Conservation (phyloP, 2,888 invertebrate species). For the Athripsodes cinereus region DNA sequence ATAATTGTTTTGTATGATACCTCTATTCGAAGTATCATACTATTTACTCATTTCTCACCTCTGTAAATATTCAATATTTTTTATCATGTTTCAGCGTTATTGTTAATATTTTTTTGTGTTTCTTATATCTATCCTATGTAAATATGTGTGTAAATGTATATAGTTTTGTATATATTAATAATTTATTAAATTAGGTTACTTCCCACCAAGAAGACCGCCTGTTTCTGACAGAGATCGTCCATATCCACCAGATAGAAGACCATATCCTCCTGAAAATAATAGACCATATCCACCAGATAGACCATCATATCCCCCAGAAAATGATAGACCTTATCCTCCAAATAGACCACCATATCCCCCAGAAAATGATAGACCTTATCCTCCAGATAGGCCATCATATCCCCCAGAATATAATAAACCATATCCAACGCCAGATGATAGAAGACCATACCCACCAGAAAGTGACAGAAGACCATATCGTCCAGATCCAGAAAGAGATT, state of each 20-base stretch:
- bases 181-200: neutral
- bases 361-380: neutral
- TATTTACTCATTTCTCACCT: no score
- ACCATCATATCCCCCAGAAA: no score
- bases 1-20: no score
- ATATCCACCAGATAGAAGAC: neutral
- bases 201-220: neutral
- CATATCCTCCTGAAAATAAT: neutral
- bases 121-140: no score
- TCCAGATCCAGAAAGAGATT: conserved; percentile 39
- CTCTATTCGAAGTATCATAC: no score
- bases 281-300: conserved; percentile 3
- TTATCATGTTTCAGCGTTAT: no score
- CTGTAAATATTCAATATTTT: no score
- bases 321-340: neutral
- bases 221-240: conserved; percentile 1
- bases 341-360: neutral
- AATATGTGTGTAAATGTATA: neutral
- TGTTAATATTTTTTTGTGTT: no score
- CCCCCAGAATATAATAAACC: neutral
- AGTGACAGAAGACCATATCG: conserved; percentile 35
- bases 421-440: neutral
- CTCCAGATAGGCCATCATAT: neutral
- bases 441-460: neutral
- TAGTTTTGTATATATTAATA: neutral